Evolutionary conservation across 30 jellyfish, hydroid and myxozoan species (phyloP), one percentile per base, ranked within the genome.

Genomic region (Cassiopea xamachana): DNA sequence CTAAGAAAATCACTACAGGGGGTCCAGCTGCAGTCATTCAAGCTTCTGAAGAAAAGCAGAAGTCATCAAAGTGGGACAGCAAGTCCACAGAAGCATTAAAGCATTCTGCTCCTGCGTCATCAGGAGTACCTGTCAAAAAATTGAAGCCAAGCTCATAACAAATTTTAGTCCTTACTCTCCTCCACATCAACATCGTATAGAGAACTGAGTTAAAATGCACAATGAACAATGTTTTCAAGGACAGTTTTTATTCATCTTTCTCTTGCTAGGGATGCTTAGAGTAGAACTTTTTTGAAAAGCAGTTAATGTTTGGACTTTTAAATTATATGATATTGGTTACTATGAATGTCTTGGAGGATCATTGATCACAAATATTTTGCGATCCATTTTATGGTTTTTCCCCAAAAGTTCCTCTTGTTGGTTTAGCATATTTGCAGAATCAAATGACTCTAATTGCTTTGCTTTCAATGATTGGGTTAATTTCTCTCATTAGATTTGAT

Each of bases 1-100:
- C 98, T 8, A 90, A 86, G 48, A 90, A 90, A 75, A 93, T 87
- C 7, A 76, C 94, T 0, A 48, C 48, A 0, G 68, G 82, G 72
- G 89, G 88, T 44, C 16, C 97, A 9, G 83, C 75, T 1, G 69
- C 50, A 8, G 69, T 91, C 46, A 87, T 73, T 17, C 89, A 92
- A 48, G 80, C 71, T 45, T 47, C 91, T 8, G 96, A 80, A 48
- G 96, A 79, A 70, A 82, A 96, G 75, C 87, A 87, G 73, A 93
- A 93, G 67, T 44, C 81, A 49, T 86, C 95, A 18, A 93, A 93
- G 51, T 93, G 98, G 98, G 98, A 93, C 79, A 77, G 81, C 16
- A 93, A 88, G 48, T 83, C 94, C 27, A 48, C 64, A 48, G 89
- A 68, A 13, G 75, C 45, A 13, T 49, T 19, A 2, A 87, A 87